A percentile compares a stretch with the other conserved stretches of the same genome.
Conservation (phyloP, 2,797 vertebrate species). For the Cossypha polioptera region DNA sequence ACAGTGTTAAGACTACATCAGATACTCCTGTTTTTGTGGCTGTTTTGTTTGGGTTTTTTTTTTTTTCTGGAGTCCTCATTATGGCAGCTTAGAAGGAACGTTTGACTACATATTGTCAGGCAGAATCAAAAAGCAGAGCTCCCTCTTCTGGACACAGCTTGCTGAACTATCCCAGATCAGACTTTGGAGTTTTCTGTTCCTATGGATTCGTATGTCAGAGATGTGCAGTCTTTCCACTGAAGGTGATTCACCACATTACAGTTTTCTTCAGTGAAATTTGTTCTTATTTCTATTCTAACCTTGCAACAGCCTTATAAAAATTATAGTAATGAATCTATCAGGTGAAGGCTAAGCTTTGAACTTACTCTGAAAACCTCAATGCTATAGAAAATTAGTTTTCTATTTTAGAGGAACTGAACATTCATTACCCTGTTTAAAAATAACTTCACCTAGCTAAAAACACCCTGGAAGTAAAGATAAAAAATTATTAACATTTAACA, state of each 20-base stretch:
- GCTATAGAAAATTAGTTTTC: not conserved
- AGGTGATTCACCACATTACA: not conserved
- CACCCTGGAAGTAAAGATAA: not conserved
- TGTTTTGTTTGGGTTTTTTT: not conserved
- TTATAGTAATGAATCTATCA: not conserved
- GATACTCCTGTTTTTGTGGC: not conserved
- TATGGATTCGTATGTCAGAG: not conserved
- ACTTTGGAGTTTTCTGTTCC: not conserved
- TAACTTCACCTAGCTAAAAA: not conserved
- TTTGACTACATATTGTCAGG: not conserved
- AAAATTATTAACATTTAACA: not conserved
- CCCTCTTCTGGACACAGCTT: not conserved
- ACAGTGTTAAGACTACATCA: not conserved
- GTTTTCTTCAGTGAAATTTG: not conserved
- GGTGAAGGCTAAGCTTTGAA: not conserved
- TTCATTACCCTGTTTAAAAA: not conserved
- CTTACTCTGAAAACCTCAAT: not conserved
- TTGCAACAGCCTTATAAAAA: not conserved
- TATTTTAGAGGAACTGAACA: not conserved
- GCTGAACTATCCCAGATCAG: not conserved
- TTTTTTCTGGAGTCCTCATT: not conserved
- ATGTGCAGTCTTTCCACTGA: not conserved
- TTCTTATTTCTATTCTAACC: not conserved
- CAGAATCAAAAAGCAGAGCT: not conserved
- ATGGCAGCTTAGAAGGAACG: not conserved